Conservation (phyloP, 2,888 invertebrate genomes). For the Chouioia cunea region DNA sequence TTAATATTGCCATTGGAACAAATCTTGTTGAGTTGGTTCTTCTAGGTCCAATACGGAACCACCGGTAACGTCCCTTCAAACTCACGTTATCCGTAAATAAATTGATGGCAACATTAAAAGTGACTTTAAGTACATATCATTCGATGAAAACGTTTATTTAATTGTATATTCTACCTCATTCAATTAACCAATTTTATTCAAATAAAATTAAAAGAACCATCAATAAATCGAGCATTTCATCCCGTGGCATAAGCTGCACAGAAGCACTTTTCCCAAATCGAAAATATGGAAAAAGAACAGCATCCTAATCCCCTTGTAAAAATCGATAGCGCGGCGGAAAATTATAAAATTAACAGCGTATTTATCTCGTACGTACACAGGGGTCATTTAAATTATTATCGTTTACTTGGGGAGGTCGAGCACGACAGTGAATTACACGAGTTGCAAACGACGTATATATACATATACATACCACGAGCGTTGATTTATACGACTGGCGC, state of each 20-base stretch:
- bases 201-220: background rate
- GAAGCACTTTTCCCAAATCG: background rate
- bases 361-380: slow-evolving; percentile 32
- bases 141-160: too few relatives aligned
- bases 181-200: too few relatives aligned
- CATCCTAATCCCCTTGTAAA: background rate
- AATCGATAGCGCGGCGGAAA: slow-evolving; percentile 19
- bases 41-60: too few relatives aligned
- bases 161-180: too few relatives aligned
- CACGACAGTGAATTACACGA: slow-evolving; percentile 41
- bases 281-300: background rate
- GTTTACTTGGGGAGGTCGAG: background rate
- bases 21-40: too few relatives aligned
- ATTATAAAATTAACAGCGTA: slow-evolving; percentile 42
- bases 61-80: too few relatives aligned
- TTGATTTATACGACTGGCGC: background rate
- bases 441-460: too few relatives aligned
- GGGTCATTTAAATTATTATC: slow-evolving; percentile 46
- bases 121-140: too few relatives aligned
- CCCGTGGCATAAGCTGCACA: background rate
- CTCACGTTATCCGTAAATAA: too few relatives aligned
- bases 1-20: too few relatives aligned
- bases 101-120: too few relatives aligned
- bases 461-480: slow-evolving; percentile 15
- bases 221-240: background rate